These are phyloP conservation scores for Danio tinwini DNA, from an alignment of 2,797 vertebrate species.

Conservation along the genomic window DNA sequence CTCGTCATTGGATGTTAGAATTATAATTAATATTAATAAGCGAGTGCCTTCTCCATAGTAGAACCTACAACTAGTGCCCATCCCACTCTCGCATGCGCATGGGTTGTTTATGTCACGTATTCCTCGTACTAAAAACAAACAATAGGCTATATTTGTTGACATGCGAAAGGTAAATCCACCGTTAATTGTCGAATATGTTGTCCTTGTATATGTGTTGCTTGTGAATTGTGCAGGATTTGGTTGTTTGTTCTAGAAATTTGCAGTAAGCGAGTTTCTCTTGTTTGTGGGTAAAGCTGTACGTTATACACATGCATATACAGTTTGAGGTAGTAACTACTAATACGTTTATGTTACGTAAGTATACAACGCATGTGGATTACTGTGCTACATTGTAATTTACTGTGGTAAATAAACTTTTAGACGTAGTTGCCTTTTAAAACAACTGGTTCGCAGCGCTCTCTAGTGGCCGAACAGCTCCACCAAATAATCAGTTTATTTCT, in stretches of 20 bases:
- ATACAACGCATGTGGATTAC: no score
- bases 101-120: conserved; percentile 43
- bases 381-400: neutral
- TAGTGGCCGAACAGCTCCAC: conserved; percentile 58
- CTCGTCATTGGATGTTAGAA: neutral
- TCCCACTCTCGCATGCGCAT: conserved; percentile 17
- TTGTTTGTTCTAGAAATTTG: neutral
- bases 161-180: conserved; percentile 12
- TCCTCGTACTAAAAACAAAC: conserved; percentile 1
- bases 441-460: conserved; percentile 62
- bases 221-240: neutral
- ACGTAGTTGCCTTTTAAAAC: conserved; percentile 53
- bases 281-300: neutral
- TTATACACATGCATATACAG: no score
- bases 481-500: neutral
- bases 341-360: neutral
- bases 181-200: neutral
- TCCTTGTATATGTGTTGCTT: neutral
- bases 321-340: neutral
- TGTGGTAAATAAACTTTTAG: conserved; percentile 64
- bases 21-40: conserved; percentile 11
- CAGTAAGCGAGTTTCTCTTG: neutral
- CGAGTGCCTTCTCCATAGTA: neutral
- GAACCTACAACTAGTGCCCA: neutral
- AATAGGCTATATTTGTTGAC: neutral